A percentile compares a stretch with the other conserved stretches of the same genome.
Evolutionary conservation across 2,797 vertebrate genomes (phyloP).

Genomic region (Parauchenoglanis punctatus): DNA sequence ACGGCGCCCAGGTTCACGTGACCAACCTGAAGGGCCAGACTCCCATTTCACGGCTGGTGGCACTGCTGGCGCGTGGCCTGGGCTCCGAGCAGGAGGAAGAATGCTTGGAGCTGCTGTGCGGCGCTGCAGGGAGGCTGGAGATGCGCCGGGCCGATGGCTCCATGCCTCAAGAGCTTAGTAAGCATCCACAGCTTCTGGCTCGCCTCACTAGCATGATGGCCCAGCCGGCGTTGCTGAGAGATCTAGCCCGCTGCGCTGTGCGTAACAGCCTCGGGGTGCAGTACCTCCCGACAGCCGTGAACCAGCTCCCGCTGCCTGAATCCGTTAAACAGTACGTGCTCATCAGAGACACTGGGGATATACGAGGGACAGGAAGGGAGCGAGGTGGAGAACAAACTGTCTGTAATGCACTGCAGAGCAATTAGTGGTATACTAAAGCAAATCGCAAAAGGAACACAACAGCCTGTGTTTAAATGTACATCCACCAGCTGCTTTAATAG

Average conservation of each 20-base stretch:
- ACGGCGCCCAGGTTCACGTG: conserved; percentile 88
- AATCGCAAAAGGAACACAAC: neutral
- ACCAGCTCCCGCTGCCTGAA: conserved; percentile 89
- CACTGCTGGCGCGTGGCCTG: conserved; percentile 87
- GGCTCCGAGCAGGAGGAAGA: conserved; percentile 91
- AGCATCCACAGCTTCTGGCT: conserved; percentile 88
- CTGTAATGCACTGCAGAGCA: conserved; percentile 25
- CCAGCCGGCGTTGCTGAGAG: conserved; percentile 83
- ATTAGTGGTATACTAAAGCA: neutral
- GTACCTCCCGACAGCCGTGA: conserved; percentile 87
- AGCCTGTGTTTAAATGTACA: neutral
- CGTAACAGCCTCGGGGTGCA: conserved; percentile 86
- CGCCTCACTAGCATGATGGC: conserved; percentile 85
- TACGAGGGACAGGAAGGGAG: conserved; percentile 18
- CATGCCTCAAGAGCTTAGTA: conserved; percentile 86
- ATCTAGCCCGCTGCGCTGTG: conserved; percentile 85
- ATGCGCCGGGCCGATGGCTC: conserved; percentile 83
- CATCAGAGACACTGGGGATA: conserved; percentile 77
- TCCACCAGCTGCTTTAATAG: neutral
- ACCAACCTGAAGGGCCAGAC: conserved; percentile 93
- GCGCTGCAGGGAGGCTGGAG: conserved; percentile 86
- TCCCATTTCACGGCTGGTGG: conserved; percentile 88
- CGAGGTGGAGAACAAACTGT: conserved; percentile 22
- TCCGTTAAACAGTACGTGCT: conserved; percentile 89
- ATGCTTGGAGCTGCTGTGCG: conserved; percentile 89